Evolutionary conservation across 2,797 vertebrate species (phyloP).

Genomic region (Sarcophilus harrisii): DNA sequence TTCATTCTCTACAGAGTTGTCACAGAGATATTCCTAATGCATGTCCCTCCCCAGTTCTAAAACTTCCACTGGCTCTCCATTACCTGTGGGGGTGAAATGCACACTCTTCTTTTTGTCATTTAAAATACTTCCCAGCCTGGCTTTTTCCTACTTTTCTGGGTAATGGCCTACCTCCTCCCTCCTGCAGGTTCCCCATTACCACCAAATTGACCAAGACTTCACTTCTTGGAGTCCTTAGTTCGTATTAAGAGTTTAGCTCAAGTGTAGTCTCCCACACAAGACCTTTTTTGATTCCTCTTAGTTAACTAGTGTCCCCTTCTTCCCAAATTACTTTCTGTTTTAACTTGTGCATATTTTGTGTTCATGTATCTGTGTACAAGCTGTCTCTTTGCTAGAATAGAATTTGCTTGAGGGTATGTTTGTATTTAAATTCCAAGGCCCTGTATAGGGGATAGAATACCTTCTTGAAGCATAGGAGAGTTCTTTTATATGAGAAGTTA

Average conservation of each 20-base stretch:
- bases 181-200: not conserved
- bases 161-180: not conserved
- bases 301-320: not conserved
- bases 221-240: not conserved
- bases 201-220: not conserved
- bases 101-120: not conserved
- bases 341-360: not conserved
- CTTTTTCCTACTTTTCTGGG: not conserved
- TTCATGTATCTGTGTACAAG: not conserved
- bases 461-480: not conserved
- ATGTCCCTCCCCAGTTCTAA: not conserved
- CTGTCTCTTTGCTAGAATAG: not conserved
- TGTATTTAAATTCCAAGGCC: not conserved
- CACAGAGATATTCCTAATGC: not conserved
- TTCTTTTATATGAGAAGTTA: not conserved
- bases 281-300: not conserved
- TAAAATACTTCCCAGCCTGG: not conserved
- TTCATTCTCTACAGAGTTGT: not conserved
- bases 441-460: not conserved
- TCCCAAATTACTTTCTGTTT: not conserved
- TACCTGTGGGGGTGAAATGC: not conserved
- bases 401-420: not conserved
- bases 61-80: not conserved
- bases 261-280: not conserved
- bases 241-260: not conserved